phyloP scores from a whole-genome alignment of 2,113 vertebrate genomes.

The Pygoscelis antarcticus region DNA sequence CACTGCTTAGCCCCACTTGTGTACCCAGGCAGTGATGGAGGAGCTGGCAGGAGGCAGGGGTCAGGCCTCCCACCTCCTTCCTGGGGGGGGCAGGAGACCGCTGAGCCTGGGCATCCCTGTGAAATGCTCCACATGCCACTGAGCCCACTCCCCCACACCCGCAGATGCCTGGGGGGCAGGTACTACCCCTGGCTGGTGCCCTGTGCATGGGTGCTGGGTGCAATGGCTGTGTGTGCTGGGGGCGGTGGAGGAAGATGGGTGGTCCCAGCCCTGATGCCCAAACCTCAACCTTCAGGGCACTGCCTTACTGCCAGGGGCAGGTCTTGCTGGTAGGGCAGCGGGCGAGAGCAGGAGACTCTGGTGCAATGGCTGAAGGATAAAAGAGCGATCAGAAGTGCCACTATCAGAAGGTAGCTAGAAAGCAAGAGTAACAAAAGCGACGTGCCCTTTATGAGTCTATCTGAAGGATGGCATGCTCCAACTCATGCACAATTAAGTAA shows the following conservation, averaged over 20 bases:
- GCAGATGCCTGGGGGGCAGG: neutral
- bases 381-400: rapidly evolving
- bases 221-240: neutral
- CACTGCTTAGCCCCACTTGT: neutral
- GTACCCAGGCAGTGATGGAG: neutral
- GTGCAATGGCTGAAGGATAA: neutral
- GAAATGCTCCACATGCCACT: neutral
- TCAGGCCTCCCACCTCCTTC: neutral
- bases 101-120: neutral
- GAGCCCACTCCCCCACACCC: neutral
- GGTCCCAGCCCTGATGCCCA: neutral
- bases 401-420: neutral
- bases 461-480: neutral
- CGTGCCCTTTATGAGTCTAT: neutral
- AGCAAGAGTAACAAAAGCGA: neutral
- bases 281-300: neutral
- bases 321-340: neutral
- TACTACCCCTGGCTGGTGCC: neutral
- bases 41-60: neutral
- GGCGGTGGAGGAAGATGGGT: rapidly evolving
- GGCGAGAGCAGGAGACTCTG: neutral
- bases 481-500: neutral
- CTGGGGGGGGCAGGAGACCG: neutral
- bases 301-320: neutral
- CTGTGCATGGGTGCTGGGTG: neutral